phyloP scores from a whole-genome alignment of 2,888 invertebrate species.

The Hirtodrosophila trivittata region DNA sequence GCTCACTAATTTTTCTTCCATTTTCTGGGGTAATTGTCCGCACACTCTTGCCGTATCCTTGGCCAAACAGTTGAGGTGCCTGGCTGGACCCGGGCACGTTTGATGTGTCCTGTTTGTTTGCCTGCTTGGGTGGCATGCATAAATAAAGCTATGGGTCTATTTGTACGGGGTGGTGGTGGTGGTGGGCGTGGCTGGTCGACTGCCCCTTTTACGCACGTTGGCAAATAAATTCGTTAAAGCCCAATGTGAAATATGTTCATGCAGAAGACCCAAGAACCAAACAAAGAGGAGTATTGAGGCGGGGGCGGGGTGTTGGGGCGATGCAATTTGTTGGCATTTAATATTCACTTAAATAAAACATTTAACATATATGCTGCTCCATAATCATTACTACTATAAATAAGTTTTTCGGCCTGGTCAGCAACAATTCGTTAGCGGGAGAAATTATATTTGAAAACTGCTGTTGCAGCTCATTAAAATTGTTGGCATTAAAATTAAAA shows the following conservation, averaged over 20 bases:
- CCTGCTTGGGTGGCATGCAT: constrained; percentile 56
- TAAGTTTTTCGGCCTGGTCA: constrained; percentile 35
- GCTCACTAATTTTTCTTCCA: background rate
- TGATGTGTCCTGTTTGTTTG: constrained; percentile 61
- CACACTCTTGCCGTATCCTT: constrained; percentile 19
- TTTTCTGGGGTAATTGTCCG: constrained; percentile 25
- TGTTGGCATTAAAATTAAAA: constrained; percentile 40
- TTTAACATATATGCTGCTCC: constrained; percentile 47
- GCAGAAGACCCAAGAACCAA: constrained; percentile 30
- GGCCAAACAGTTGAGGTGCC: constrained; percentile 24
- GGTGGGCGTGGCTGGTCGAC: constrained; percentile 11
- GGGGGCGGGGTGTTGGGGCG: constrained; percentile 17
- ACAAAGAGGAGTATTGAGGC: too few relatives aligned
- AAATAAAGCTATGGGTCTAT: constrained; percentile 63
- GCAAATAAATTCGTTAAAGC: constrained; percentile 70
- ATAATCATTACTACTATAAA: constrained; percentile 47
- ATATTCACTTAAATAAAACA: constrained; percentile 76
- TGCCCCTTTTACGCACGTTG: constrained; percentile 43
- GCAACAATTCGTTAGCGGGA: constrained; percentile 5
- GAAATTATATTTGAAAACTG: constrained; percentile 17
- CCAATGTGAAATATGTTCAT: constrained; percentile 70
- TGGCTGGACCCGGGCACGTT: constrained; percentile 59
- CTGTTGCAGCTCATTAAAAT: constrained; percentile 54
- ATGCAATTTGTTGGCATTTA: constrained; percentile 64
- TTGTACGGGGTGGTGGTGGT: constrained; percentile 42